These are phyloP conservation scores for Dasysyrphus tricinctus DNA, from an alignment of 2,888 invertebrate species.

Conservation along the genomic window DNA sequence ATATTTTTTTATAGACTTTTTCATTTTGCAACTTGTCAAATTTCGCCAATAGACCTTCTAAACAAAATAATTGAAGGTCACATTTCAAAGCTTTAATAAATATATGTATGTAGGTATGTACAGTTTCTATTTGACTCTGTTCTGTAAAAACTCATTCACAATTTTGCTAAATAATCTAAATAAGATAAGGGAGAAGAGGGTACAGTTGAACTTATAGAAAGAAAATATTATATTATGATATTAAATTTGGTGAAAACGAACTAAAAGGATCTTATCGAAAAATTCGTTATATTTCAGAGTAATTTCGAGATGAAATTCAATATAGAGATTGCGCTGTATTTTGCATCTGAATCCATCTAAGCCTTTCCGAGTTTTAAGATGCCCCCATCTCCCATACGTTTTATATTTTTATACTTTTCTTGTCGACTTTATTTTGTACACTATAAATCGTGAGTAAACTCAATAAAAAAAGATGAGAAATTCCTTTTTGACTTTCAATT, in stretches of 20 bases:
- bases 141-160: neutral
- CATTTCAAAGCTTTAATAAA: neutral
- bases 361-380: neutral
- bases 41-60: neutral
- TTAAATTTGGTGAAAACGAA: no score
- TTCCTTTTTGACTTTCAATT: conserved; percentile 14
- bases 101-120: neutral
- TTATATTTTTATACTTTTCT: conserved; percentile 1
- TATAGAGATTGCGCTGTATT: no score
- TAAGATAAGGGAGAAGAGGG: neutral
- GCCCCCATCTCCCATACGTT: neutral
- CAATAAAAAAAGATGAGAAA: conserved; percentile 6
- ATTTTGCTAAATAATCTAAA: neutral
- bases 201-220: neutral
- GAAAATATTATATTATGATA: no score
- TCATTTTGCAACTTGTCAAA: neutral
- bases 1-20: neutral
- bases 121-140: neutral
- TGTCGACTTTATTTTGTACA: neutral
- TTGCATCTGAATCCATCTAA: neutral
- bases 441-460: conserved; percentile 20
- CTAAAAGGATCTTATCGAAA: no score
- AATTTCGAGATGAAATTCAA: no score
- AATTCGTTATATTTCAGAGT: no score
- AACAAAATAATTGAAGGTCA: neutral